Percentiles rank a stretch among this genome's conserved stretches.
Evolutionary conservation across 2,888 invertebrate species (phyloP).

Genomic region (Tricholauxania praeusta): DNA sequence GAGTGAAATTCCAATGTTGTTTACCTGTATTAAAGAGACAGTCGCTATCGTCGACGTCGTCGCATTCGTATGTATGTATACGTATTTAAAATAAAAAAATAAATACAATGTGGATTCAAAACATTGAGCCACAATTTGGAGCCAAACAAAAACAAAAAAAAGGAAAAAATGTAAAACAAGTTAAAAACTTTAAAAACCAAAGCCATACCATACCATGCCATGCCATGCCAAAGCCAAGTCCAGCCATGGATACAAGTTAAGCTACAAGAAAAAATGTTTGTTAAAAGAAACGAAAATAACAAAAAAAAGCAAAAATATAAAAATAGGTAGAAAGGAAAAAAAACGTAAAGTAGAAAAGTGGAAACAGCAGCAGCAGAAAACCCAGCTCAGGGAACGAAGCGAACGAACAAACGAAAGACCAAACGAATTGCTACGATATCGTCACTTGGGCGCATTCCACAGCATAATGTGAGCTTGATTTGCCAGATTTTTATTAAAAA

Average conservation of each 20-base stretch:
- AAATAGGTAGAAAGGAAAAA: conserved; percentile 15
- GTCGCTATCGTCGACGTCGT: not conserved
- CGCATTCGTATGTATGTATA: not conserved
- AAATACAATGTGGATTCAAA: conserved; percentile 31
- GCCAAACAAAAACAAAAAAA: conserved; percentile 38
- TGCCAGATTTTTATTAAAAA: conserved; percentile 56
- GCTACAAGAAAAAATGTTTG: conserved; percentile 6
- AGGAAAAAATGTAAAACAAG: conserved; percentile 1
- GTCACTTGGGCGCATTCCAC: conserved; percentile 66
- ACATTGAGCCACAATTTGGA: conserved; percentile 46
- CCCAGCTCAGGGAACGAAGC: not conserved
- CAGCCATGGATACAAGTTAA: conserved; percentile 40
- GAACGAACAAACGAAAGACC: conserved; percentile 45
- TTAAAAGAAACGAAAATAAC: conserved; percentile 8
- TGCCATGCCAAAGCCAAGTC: conserved; percentile 24
- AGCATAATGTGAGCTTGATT: conserved; percentile 66
- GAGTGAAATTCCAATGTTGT: conserved; percentile 58
- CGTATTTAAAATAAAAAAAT: conserved; percentile 20
- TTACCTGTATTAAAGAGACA: conserved; percentile 43
- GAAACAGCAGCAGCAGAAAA: conserved; percentile 4
- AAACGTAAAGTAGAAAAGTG: conserved; percentile 12
- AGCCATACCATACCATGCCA: conserved; percentile 18
- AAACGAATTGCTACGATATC: conserved; percentile 65
- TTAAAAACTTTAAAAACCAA: conserved; percentile 15
- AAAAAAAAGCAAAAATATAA: conserved; percentile 12